phyloP scores from a whole-genome alignment of 2,797 vertebrate genomes.

The Darevskia mixta region DNA sequence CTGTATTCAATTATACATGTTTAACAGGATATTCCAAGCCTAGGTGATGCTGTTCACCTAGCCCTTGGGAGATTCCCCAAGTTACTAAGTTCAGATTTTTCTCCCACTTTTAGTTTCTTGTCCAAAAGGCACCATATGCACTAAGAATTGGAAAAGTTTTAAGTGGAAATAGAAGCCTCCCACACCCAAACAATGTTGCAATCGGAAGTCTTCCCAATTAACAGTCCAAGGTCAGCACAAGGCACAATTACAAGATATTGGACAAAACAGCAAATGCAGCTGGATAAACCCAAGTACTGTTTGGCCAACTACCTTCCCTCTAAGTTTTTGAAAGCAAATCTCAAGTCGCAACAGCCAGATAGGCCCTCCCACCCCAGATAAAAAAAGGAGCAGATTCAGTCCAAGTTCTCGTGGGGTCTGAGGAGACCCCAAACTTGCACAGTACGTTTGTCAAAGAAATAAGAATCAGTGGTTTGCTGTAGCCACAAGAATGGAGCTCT shows the following conservation, averaged over 20 bases:
- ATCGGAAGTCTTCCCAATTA: constrained; percentile 17
- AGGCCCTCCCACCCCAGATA: constrained; percentile 23
- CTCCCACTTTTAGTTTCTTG: constrained; percentile 23
- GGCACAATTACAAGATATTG: constrained; percentile 29
- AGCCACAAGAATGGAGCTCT: constrained; percentile 62
- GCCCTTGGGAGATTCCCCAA: constrained; percentile 25
- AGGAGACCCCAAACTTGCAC: constrained; percentile 18
- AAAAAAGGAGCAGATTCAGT: constrained; percentile 1
- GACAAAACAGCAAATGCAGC: constrained; percentile 25
- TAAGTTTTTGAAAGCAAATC: neutral
- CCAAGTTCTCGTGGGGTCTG: constrained; percentile 19
- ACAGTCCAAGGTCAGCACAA: constrained; percentile 29
- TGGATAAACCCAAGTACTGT: constrained; percentile 19
- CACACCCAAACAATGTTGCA: constrained; percentile 22
- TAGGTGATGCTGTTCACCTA: constrained; percentile 30
- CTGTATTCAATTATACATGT: neutral
- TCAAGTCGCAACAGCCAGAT: constrained; percentile 30
- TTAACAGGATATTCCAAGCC: constrained; percentile 18
- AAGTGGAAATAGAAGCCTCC: constrained; percentile 25
- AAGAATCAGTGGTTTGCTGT: constrained; percentile 34
- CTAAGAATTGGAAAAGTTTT: neutral
- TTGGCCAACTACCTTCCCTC: constrained; percentile 20
- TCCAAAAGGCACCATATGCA: neutral
- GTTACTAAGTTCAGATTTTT: constrained; percentile 12
- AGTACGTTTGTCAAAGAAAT: constrained; percentile 19